Conservation (phyloP, 1,140 invertebrate species). For the Metopolophium dirhodum region DNA sequence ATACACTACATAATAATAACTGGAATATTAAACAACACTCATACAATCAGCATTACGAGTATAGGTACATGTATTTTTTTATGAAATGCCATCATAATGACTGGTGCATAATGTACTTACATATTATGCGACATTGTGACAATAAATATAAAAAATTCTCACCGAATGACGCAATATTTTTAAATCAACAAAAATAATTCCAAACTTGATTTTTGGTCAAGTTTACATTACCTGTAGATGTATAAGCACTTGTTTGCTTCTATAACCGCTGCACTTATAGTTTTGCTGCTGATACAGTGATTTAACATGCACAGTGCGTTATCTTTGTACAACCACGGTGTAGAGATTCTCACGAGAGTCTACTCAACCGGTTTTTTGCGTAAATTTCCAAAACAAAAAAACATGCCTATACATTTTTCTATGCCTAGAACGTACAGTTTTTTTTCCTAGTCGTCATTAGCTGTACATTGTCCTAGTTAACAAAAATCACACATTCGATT, state of each 20-base stretch:
- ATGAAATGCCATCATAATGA: background rate
- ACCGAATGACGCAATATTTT: background rate
- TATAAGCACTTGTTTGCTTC: background rate
- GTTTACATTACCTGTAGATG: background rate
- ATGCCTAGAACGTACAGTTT: background rate
- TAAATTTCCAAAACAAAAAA: conserved; percentile 40
- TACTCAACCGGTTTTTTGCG: conserved; percentile 37
- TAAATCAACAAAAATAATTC: background rate
- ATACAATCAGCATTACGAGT: background rate
- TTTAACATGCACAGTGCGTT: conserved; percentile 25
- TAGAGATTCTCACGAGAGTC: conserved; percentile 40
- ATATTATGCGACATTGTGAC: background rate
- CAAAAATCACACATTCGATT: conserved; percentile 41
- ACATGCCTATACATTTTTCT: conserved; percentile 5
- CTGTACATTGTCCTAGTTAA: conserved; percentile 47
- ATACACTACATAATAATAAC: background rate
- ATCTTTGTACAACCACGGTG: background rate
- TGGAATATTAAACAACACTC: background rate
- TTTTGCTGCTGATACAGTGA: background rate
- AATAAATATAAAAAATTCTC: background rate
- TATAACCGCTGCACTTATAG: background rate
- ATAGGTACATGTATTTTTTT: background rate
- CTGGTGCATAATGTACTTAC: background rate
- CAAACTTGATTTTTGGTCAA: background rate
- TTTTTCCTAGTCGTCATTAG: conserved; percentile 31